Conservation (phyloP, 1,140 invertebrate species). For the Drosophila varians region DNA sequence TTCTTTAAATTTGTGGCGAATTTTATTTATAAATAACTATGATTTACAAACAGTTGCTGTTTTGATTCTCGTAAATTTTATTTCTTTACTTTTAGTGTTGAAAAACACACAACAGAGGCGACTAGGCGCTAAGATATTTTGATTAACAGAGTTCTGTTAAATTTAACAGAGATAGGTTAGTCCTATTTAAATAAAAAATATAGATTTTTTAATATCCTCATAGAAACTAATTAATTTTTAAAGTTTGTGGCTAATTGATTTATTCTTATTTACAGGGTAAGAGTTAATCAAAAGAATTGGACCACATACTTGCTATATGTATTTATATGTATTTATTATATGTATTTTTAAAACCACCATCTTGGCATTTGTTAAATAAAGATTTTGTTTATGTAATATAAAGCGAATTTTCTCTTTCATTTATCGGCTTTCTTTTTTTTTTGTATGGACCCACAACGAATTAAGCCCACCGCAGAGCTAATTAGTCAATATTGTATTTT, state of each 20-base stretch:
- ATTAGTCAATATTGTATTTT: slow-evolving; percentile 35
- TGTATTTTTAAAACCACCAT: no score
- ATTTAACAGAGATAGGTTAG: background rate
- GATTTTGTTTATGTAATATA: background rate
- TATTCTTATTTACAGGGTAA: no score
- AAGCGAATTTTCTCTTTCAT: background rate
- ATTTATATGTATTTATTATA: no score
- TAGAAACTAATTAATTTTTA: background rate
- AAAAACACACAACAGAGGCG: background rate
- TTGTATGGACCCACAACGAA: slow-evolving; percentile 1
- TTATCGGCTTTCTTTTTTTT: background rate
- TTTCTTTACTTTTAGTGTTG: slow-evolving; percentile 10
- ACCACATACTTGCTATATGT: no score
- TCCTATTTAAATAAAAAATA: background rate
- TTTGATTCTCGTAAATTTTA: slow-evolving; percentile 3
- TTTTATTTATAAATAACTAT: slow-evolving; percentile 47
- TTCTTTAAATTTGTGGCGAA: slow-evolving; percentile 14
- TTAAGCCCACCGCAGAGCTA: slow-evolving; percentile 19
- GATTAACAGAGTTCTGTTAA: background rate
- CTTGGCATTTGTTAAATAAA: no score
- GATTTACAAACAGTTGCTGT: slow-evolving; percentile 66
- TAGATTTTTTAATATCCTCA: background rate
- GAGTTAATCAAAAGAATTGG: no score
- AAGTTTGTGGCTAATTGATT: background rate
- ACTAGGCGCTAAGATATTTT: slow-evolving; percentile 2